A percentile compares a stretch with the other conserved stretches of the same genome.
Conservation (phyloP, 1,140 invertebrate genomes). For the Mactra quadrangularis region DNA sequence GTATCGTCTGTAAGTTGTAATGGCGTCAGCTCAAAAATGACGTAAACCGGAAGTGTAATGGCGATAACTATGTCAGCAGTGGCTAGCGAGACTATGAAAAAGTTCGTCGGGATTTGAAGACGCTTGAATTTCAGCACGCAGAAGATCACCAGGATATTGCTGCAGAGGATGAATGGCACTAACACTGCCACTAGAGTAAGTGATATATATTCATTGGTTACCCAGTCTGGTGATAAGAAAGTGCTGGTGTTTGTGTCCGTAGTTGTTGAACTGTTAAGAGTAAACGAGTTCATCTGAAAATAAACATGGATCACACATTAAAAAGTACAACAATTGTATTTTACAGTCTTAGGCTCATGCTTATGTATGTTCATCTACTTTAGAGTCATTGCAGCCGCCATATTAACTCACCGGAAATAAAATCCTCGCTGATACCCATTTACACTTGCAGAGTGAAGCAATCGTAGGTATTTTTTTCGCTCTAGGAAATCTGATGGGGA, state of each 20-base stretch:
- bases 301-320: too few species aligned
- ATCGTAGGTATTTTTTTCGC: too few species aligned
- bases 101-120: constrained; percentile 95
- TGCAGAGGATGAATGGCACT: constrained; percentile 92
- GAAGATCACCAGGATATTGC: constrained; percentile 85
- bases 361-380: too few species aligned
- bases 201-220: constrained; percentile 63
- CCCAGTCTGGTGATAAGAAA: constrained; percentile 41
- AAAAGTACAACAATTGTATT: too few species aligned
- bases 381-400: too few species aligned
- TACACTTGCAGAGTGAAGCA: too few species aligned
- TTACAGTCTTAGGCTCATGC: too few species aligned
- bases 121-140: constrained; percentile 87
- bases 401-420: too few species aligned
- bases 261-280: neutral
- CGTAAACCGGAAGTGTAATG: constrained; percentile 83
- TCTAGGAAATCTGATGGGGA: too few species aligned
- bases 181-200: constrained; percentile 84
- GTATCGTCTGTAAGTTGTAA: constrained; percentile 46
- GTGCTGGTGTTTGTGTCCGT: neutral
- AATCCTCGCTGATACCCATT: too few species aligned
- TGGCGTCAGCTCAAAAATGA: constrained; percentile 62
- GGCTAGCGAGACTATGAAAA: constrained; percentile 94
- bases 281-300: constrained; percentile 29
- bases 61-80: constrained; percentile 95